Percentiles rank a stretch among this genome's conserved stretches.
These are phyloP conservation scores for Drosophila aff. DNA, from an alignment of 1,140 invertebrate genomes.

Conservation along the genomic window DNA sequence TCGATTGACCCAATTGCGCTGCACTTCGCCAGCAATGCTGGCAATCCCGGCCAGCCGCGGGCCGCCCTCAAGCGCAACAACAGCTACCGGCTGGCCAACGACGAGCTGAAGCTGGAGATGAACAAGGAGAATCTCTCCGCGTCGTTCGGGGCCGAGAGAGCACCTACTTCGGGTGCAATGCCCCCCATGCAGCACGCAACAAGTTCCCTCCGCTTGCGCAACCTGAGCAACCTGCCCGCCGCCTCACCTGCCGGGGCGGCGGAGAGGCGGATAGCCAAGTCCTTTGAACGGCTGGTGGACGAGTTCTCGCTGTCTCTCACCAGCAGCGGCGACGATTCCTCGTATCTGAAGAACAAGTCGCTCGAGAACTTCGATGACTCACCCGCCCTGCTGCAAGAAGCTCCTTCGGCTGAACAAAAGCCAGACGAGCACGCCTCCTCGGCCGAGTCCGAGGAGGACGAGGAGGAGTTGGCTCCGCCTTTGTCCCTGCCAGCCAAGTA, in stretches of 20 bases:
- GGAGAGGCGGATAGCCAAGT: slow-evolving; percentile 79
- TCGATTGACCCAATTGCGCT: slow-evolving; percentile 84
- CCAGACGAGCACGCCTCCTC: slow-evolving; percentile 69
- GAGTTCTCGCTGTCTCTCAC: slow-evolving; percentile 81
- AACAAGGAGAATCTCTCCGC: slow-evolving; percentile 74
- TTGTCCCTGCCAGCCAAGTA: slow-evolving; percentile 58
- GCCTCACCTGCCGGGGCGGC: slow-evolving; percentile 23
- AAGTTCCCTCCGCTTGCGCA: slow-evolving; percentile 68
- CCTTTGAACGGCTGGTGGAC: slow-evolving; percentile 85
- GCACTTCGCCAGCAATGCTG: slow-evolving; percentile 63
- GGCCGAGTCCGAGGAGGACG: slow-evolving; percentile 72
- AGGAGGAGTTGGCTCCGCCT: slow-evolving; percentile 36
- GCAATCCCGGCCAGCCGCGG: slow-evolving; percentile 37
- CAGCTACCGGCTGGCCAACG: slow-evolving; percentile 93
- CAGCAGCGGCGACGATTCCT: slow-evolving; percentile 74
- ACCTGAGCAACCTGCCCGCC: slow-evolving; percentile 37
- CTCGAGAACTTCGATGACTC: slow-evolving; percentile 83
- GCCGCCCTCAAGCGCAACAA: slow-evolving; percentile 90
- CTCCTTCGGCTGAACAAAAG: slow-evolving; percentile 26
- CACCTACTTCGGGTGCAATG: slow-evolving; percentile 56
- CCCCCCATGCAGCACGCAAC: slow-evolving; percentile 69
- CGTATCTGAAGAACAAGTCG: slow-evolving; percentile 85
- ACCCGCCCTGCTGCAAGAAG: slow-evolving; percentile 44
- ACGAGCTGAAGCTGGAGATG: slow-evolving; percentile 78
- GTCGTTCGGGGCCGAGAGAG: slow-evolving; percentile 18